Percentiles rank a stretch among this genome's conserved stretches.
phyloP scores from a whole-genome alignment of 2,888 invertebrate species.

The Sycophila texana region DNA sequence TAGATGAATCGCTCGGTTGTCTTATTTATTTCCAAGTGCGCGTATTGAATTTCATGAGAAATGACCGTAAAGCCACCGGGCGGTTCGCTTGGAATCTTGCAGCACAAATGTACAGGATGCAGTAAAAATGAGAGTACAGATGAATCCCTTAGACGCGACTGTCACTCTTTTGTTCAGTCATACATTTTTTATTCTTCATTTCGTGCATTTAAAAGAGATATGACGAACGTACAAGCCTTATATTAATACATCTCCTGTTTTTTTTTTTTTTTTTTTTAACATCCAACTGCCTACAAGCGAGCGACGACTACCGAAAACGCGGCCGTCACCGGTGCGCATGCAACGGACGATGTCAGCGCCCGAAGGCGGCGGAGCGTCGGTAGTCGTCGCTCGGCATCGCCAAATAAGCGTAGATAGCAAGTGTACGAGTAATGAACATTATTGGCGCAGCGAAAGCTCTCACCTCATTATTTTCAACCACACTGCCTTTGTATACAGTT shows the following conservation, averaged over 20 bases:
- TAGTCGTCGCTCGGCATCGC: neutral
- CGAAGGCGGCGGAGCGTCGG: neutral
- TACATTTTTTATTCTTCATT: conserved; percentile 4
- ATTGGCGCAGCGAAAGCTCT: neutral
- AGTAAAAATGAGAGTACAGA: conserved; percentile 35
- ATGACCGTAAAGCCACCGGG: conserved; percentile 50
- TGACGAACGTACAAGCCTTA: no score
- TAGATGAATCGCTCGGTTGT: conserved; percentile 57
- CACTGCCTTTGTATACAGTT: conserved; percentile 17
- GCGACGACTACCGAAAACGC: neutral
- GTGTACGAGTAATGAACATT: conserved; percentile 8
- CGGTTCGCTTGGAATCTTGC: conserved; percentile 37
- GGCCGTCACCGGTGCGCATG: neutral
- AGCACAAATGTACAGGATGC: conserved; percentile 39
- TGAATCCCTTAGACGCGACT: conserved; percentile 21
- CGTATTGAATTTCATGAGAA: neutral
- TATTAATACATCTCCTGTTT: neutral
- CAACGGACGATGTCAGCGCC: neutral
- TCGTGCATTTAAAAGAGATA: conserved; percentile 7
- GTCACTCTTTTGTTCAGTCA: neutral
- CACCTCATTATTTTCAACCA: conserved; percentile 50
- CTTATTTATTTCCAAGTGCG: conserved; percentile 29
- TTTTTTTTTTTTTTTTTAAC: neutral
- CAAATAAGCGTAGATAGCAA: conserved; percentile 22
- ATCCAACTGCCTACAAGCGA: neutral